Evolutionary conservation across 2,888 invertebrate genomes (phyloP).

Genomic region (Eupithecia dodoneata): DNA sequence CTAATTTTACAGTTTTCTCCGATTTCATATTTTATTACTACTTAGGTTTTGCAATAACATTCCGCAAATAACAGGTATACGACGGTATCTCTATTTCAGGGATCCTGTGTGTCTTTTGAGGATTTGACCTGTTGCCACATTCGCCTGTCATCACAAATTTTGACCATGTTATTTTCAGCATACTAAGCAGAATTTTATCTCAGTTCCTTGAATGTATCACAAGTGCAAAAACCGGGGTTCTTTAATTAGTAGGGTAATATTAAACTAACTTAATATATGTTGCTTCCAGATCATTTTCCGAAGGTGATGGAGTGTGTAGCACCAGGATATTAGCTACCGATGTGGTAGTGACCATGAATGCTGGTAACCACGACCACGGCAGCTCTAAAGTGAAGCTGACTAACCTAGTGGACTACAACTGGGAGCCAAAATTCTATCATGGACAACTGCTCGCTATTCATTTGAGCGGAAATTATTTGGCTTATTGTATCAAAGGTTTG

Average conservation of each 20-base stretch:
- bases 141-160: slow-evolving; percentile 23
- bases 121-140: slow-evolving; percentile 32
- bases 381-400: slow-evolving; percentile 95
- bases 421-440: slow-evolving; percentile 94
- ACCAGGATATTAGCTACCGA: slow-evolving; percentile 84
- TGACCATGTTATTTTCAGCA: slow-evolving; percentile 21
- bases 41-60: neutral
- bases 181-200: slow-evolving; percentile 22
- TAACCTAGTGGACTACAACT: slow-evolving; percentile 95
- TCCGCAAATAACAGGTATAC: neutral
- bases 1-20: slow-evolving; percentile 33
- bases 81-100: neutral
- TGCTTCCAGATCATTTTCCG: slow-evolving; percentile 81
- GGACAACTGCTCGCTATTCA: slow-evolving; percentile 96
- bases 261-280: neutral
- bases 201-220: slow-evolving; percentile 14
- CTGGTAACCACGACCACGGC: slow-evolving; percentile 90
- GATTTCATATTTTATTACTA: slow-evolving; percentile 21
- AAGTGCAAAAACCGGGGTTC: neutral
- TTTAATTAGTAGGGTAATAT: neutral
- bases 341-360: slow-evolving; percentile 88
- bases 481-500: slow-evolving; percentile 95
- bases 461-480: slow-evolving; percentile 92
- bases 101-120: neutral
- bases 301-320: slow-evolving; percentile 84